These are phyloP conservation scores for Baronia brevicornis DNA, from an alignment of 2,888 invertebrate genomes.

Conservation along the genomic window DNA sequence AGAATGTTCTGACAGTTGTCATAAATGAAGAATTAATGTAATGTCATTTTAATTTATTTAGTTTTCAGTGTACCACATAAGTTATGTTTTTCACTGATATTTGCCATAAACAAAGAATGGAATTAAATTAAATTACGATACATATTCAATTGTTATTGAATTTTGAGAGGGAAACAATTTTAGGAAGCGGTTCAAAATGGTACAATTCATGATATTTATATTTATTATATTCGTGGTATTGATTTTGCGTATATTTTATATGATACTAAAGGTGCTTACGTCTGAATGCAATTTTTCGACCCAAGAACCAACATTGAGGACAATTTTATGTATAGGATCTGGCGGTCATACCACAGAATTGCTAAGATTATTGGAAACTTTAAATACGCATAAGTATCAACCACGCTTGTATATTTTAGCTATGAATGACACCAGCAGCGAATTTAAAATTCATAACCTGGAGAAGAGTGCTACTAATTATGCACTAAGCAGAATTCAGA, in stretches of 20 bases:
- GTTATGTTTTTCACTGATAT: too few relatives aligned
- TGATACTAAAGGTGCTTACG: slow-evolving; percentile 11
- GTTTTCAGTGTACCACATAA: too few relatives aligned
- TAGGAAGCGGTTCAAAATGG: background rate
- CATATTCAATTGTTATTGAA: too few relatives aligned
- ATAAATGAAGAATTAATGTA: too few relatives aligned
- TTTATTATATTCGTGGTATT: background rate
- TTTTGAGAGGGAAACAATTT: too few relatives aligned
- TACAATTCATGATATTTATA: background rate
- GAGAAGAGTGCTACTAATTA: slow-evolving; percentile 58
- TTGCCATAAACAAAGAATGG: too few relatives aligned
- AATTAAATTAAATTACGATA: background rate
- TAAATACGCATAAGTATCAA: slow-evolving; percentile 78
- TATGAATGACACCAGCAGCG: slow-evolving; percentile 84
- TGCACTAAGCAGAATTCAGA: slow-evolving; percentile 79
- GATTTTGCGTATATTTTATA: slow-evolving; percentile 5
- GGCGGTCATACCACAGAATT: slow-evolving; percentile 98
- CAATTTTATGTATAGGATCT: slow-evolving; percentile 82
- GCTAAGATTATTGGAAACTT: slow-evolving; percentile 79
- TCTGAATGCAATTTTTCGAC: slow-evolving; percentile 33
- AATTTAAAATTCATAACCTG: slow-evolving; percentile 76
- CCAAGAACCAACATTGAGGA: slow-evolving; percentile 39
- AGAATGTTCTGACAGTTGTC: background rate
- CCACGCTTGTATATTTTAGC: slow-evolving; percentile 89
- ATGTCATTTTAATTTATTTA: too few relatives aligned